phyloP scores from a whole-genome alignment of 2,113 vertebrate genomes.

The Hassar affinis region DNA sequence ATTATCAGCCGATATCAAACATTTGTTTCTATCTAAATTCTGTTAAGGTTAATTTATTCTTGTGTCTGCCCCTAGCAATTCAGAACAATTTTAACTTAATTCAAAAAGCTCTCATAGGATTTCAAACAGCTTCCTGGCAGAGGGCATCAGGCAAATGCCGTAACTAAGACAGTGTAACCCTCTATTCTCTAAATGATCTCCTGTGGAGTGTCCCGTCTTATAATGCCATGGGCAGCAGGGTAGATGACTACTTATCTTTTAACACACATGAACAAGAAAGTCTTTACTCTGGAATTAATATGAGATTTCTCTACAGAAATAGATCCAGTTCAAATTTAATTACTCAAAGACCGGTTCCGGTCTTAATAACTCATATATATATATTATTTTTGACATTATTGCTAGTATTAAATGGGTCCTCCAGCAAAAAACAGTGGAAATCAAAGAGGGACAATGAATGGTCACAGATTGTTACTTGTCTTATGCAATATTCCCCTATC shows the following conservation, averaged over 20 bases:
- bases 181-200: conserved; percentile 30
- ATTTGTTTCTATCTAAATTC: neutral
- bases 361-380: neutral
- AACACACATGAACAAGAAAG: conserved; percentile 7
- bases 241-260: conserved; percentile 9
- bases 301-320: neutral
- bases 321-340: neutral
- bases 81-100: conserved; percentile 26
- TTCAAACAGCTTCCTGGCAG: conserved; percentile 6
- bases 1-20: neutral
- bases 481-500: neutral
- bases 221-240: conserved; percentile 9
- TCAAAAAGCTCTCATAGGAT: conserved; percentile 8
- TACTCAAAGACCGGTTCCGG: neutral
- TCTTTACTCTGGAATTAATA: neutral
- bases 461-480: neutral
- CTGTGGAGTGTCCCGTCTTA: conserved; percentile 13
- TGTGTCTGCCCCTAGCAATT: neutral
- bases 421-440: neutral
- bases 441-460: conserved; percentile 13
- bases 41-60: conserved; percentile 7
- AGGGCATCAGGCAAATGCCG: conserved; percentile 29
- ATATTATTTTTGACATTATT: neutral
- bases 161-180: conserved; percentile 18
- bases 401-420: neutral